Evolutionary conservation across 2,888 invertebrate species (phyloP).

Genomic region (Mechanitis messenoides): DNA sequence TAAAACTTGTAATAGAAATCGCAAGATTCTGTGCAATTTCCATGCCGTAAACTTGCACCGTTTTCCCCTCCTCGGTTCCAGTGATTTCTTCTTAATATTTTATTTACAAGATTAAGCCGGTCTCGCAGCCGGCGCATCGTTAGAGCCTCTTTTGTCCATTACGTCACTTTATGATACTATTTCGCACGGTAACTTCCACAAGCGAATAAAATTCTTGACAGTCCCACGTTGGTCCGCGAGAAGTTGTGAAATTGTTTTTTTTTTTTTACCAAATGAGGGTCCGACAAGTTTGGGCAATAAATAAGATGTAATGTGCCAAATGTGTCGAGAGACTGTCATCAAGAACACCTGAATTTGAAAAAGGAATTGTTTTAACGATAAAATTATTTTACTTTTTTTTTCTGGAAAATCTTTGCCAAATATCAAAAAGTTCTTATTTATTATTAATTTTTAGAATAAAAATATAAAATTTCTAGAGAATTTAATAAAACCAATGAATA

Average conservation of each 20-base stretch:
- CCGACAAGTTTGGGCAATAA: conserved; percentile 44
- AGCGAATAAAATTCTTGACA: conserved; percentile 51
- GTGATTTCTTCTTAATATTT: conserved; percentile 71
- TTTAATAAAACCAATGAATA: neutral
- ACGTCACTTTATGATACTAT: conserved; percentile 60
- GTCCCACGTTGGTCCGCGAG: conserved; percentile 34
- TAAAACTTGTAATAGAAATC: conserved; percentile 30
- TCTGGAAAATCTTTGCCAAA: too few species aligned
- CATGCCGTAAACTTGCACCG: conserved; percentile 47
- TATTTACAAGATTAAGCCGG: conserved; percentile 65
- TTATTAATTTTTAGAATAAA: too few species aligned
- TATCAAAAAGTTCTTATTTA: too few species aligned
- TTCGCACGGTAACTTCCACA: conserved; percentile 44
- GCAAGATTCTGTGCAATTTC: conserved; percentile 46
- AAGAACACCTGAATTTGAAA: conserved; percentile 20
- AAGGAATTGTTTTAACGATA: conserved; percentile 10
- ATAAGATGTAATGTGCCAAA: conserved; percentile 43
- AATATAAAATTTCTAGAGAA: too few species aligned
- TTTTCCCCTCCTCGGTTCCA: conserved; percentile 41
- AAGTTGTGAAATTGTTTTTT: conserved; percentile 40
- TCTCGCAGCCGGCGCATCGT: conserved; percentile 48
- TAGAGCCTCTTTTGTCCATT: conserved; percentile 57
- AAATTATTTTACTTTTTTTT: neutral
- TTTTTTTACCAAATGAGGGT: conserved; percentile 37
- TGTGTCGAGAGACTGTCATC: conserved; percentile 17